Evolutionary conservation across 2,113 vertebrate genomes (phyloP), one percentile per base, ranked within the genome.

Genomic region (Gopherus evgoodei): DNA sequence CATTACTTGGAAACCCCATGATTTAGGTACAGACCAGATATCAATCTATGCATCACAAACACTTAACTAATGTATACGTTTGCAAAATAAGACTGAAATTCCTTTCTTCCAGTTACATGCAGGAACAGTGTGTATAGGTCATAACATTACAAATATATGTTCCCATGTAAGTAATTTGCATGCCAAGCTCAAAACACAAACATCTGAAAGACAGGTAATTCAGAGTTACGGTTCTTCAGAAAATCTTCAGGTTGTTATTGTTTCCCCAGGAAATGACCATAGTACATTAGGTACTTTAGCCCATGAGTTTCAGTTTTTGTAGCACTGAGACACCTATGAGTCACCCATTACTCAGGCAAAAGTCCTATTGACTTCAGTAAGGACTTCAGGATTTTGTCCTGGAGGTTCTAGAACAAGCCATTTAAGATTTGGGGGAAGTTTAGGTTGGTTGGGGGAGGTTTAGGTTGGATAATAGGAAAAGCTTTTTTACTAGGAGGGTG

Each of bases 81-180:
- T 94, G 93, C 83, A 89, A 92, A 95, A 86, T 89, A 90, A 91
- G 65, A 91, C 87, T 88, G 89, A 91, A 95, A 89, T 79, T n/a
- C 91, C 86, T 95, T 89, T 94, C 91, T 92, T 92, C 79, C 84
- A 27, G 72, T 25, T 1, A 42, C 24, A 88, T 81, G 47, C 89
- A 90, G 81, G n/a, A 87, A 95, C 91, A 75, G 53, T 0, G 0
- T 6, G 35, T 47, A 54, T 88, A 94, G 87, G 93, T 88, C 92
- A 96, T 13, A 22, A 25, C 86, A 95, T 79, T 79, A 85, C 0
- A 54, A 93, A 89, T 49, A 65, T 0, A 1, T 81, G 84, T 85
- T 94, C 65, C 91, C 83, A 4, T n/a, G 16, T 0, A 0, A 92
- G 52, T 94, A 25, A 44, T 75, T 86, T 87, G 49, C 86, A 94